Conservation (phyloP, 2,888 invertebrate species). For the Archips crataeganus region DNA sequence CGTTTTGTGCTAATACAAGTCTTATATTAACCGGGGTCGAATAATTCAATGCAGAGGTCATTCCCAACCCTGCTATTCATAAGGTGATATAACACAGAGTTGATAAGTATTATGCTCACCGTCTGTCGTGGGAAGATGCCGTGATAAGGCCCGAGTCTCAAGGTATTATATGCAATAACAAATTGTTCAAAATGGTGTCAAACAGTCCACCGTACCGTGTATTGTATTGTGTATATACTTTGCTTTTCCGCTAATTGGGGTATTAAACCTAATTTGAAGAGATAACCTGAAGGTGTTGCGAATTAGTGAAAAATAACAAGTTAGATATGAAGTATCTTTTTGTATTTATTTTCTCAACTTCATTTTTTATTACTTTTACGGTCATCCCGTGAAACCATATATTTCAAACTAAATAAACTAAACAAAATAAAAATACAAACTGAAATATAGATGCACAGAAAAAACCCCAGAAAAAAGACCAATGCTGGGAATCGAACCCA, state of each 20-base stretch:
- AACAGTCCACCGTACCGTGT: conserved; percentile 4
- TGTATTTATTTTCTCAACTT: too few relatives aligned
- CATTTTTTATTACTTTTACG: too few relatives aligned
- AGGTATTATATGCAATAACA: conserved; percentile 22
- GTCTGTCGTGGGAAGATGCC: conserved; percentile 27
- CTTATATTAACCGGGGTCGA: conserved; percentile 18
- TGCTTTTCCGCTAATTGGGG: conserved; percentile 5
- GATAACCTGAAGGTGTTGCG: not conserved
- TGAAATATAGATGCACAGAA: too few relatives aligned
- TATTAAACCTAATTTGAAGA: conserved; percentile 16
- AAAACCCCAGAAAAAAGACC: too few relatives aligned
- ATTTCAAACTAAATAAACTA: too few relatives aligned
- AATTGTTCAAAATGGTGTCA: conserved; percentile 31
- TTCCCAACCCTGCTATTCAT: conserved; percentile 21
- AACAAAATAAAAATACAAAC: too few relatives aligned
- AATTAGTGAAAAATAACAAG: not conserved
- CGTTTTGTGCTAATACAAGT: not conserved
- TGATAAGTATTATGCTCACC: not conserved
- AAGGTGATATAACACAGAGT: conserved; percentile 20
- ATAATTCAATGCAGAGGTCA: conserved; percentile 22
- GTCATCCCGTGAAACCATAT: too few relatives aligned
- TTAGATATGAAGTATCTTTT: too few relatives aligned
- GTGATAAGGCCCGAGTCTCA: conserved; percentile 22
- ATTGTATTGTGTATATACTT: conserved; percentile 21
- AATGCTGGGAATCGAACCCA: too few relatives aligned